A percentile compares a stretch with the other conserved stretches of the same genome.
These are phyloP conservation scores for Sebastes glaucus DNA, from an alignment of 2,797 vertebrate genomes.

Conservation along the genomic window DNA sequence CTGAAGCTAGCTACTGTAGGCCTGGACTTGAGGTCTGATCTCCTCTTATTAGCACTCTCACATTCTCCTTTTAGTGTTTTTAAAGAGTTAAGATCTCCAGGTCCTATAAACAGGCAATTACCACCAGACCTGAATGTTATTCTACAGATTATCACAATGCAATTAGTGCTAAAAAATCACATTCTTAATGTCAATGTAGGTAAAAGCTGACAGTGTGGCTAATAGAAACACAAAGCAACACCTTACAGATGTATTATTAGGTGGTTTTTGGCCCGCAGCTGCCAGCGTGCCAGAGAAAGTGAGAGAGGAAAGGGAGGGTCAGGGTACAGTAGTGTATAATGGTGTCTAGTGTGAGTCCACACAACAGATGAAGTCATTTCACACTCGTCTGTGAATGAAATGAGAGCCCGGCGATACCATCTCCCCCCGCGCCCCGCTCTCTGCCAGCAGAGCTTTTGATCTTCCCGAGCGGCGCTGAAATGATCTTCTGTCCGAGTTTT, in stretches of 20 bases:
- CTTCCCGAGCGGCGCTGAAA: constrained; percentile 72
- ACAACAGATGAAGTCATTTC: constrained; percentile 82
- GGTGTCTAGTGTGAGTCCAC: constrained; percentile 70
- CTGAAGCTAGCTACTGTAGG: constrained; percentile 32
- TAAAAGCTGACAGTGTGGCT: constrained; percentile 33
- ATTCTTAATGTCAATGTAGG: constrained; percentile 23
- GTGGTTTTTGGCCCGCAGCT: constrained; percentile 54
- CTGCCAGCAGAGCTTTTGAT: constrained; percentile 77
- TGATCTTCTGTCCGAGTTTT: constrained; percentile 76
- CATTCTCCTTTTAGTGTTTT: background rate
- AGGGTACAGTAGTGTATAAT: constrained; percentile 71
- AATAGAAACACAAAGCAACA: constrained; percentile 43
- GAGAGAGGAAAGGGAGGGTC: constrained; percentile 56
- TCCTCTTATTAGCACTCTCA: constrained; percentile 35
- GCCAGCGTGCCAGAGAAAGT: constrained; percentile 26
- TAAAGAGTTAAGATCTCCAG: background rate
- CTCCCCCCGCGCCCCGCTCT: constrained; percentile 60
- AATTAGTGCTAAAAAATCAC: constrained; percentile 19
- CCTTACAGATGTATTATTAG: constrained; percentile 60
- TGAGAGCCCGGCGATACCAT: constrained; percentile 74
- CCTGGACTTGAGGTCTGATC: constrained; percentile 51
- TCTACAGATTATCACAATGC: constrained; percentile 21
- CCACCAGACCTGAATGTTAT: constrained; percentile 9
- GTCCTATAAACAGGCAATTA: constrained; percentile 32
- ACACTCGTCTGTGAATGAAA: constrained; percentile 81